Percentiles rank a stretch among this genome's conserved stretches.
Conservation (phyloP, 2,888 invertebrate species). For the Antitype chi region DNA sequence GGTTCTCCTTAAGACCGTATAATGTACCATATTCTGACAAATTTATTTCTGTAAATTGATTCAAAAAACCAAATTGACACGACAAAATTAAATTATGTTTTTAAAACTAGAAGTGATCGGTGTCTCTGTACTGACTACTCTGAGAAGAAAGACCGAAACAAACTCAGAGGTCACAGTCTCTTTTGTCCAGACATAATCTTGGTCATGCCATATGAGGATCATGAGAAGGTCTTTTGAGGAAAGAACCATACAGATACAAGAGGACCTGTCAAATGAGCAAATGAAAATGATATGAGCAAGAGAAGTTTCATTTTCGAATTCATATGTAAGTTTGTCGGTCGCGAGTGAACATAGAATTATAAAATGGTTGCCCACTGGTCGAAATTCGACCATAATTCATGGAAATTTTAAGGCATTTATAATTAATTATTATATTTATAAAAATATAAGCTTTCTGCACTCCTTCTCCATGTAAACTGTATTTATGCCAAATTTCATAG, state of each 20-base stretch:
- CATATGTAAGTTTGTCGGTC: background rate
- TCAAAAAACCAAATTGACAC: background rate
- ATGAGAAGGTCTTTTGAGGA: background rate
- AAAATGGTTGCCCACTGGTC: no score
- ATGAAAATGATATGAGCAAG: background rate
- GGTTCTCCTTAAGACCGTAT: no score
- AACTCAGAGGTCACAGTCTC: background rate
- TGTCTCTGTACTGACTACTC: no score
- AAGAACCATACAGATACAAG: background rate
- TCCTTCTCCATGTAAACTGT: no score
- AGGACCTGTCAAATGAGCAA: background rate
- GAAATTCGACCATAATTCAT: no score
- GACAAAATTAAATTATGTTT: background rate
- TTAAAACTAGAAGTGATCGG: no score
- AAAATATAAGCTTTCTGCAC: no score
- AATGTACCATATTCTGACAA: no score
- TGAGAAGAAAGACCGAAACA: no score
- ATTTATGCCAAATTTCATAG: no score
- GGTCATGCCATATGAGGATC: background rate
- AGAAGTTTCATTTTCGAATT: background rate
- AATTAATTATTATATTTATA: no score
- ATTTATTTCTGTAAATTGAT: background rate
- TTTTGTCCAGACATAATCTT: background rate
- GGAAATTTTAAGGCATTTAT: no score
- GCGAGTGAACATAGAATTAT: background rate